A percentile compares a stretch with the other conserved stretches of the same genome.
phyloP scores from a whole-genome alignment of 2,888 invertebrate genomes.

The Agrenia bidenticulata region DNA sequence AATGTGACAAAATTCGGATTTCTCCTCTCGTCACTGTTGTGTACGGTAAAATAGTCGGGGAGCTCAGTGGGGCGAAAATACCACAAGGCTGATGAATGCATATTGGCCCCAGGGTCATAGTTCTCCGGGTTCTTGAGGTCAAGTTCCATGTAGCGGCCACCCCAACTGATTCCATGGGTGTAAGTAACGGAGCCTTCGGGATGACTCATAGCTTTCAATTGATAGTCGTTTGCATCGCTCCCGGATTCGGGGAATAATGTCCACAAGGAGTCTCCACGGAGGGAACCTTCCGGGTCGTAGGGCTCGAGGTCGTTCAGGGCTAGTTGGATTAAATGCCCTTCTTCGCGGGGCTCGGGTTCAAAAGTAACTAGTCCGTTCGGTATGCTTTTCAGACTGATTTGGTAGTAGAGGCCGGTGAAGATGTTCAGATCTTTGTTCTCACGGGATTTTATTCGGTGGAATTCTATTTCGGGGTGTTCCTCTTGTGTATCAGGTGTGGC shows the following conservation, averaged over 20 bases:
- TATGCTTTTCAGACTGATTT: slow-evolving; percentile 37
- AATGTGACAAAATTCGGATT: slow-evolving; percentile 38
- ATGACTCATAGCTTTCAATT: slow-evolving; percentile 17
- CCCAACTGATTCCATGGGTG: slow-evolving; percentile 40
- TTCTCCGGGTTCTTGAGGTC: slow-evolving; percentile 35
- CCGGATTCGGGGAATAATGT: slow-evolving; percentile 29
- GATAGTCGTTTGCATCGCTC: slow-evolving; percentile 13
- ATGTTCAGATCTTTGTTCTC: slow-evolving; percentile 26
- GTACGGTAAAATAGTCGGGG: slow-evolving; percentile 30
- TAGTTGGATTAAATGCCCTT: slow-evolving; percentile 34
- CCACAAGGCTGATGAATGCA: slow-evolving; percentile 40
- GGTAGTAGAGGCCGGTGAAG: slow-evolving; percentile 34
- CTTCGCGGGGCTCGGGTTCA: slow-evolving; percentile 32
- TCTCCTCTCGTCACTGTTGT: slow-evolving; percentile 36
- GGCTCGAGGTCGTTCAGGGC: slow-evolving; percentile 32
- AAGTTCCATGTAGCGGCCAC: slow-evolving; percentile 39
- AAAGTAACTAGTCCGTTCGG: slow-evolving; percentile 35
- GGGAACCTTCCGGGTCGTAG: slow-evolving; percentile 20
- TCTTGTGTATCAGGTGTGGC: not conserved
- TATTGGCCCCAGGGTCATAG: slow-evolving; percentile 37
- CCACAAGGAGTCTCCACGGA: slow-evolving; percentile 29
- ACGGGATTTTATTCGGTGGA: slow-evolving; percentile 18
- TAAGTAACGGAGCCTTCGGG: slow-evolving; percentile 39
- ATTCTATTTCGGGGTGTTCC: not conserved
- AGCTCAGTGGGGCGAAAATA: slow-evolving; percentile 30